phyloP scores from a whole-genome alignment of 2,113 vertebrate genomes.

The Myiagra hebetior region DNA sequence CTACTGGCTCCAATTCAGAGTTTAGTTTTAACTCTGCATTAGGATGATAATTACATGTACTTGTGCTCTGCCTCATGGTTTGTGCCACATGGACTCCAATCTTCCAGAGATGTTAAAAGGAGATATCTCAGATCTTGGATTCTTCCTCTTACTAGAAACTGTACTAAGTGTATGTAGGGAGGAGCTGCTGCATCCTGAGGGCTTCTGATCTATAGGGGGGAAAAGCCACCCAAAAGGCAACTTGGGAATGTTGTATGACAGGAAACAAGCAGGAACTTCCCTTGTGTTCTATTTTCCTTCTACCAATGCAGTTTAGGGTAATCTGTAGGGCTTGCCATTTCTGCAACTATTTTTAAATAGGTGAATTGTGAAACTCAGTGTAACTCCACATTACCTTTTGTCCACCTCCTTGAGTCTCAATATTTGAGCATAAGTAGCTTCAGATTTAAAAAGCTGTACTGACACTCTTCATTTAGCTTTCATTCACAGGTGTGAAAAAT shows the following conservation, averaged over 20 bases:
- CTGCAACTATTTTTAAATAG: background rate
- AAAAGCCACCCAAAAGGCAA: too few relatives aligned
- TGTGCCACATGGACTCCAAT: background rate
- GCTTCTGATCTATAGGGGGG: background rate
- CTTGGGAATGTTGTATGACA: background rate
- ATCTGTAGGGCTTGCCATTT: background rate
- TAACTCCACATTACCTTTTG: background rate
- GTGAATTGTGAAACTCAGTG: background rate
- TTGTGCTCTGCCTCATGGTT: background rate
- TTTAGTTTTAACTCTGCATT: background rate
- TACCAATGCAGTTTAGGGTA: background rate
- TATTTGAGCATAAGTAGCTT: background rate
- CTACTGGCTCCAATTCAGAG: background rate
- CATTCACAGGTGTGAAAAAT: background rate
- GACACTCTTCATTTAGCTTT: background rate
- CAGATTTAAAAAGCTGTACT: background rate
- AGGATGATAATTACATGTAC: background rate
- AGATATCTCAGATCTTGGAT: background rate
- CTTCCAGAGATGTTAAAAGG: background rate
- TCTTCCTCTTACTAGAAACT: background rate
- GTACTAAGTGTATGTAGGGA: background rate
- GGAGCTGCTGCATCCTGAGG: background rate
- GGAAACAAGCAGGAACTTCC: background rate
- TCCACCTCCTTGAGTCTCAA: background rate
- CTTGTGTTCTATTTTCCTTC: background rate